Conservation (phyloP, 2,888 invertebrate species). For the Xanthostigma xanthostigma region DNA sequence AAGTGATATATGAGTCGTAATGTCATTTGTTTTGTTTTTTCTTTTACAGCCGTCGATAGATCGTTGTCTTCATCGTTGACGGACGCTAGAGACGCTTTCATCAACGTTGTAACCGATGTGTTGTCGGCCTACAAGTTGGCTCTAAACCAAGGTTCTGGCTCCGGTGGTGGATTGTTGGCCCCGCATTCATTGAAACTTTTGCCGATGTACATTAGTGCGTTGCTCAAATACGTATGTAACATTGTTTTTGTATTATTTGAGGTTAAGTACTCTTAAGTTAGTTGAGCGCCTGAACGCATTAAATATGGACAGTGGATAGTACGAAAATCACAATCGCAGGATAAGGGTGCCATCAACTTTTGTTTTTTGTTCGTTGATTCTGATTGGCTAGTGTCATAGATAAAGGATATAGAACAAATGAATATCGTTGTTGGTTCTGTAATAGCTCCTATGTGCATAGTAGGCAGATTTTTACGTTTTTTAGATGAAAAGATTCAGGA, state of each 20-base stretch:
- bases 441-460: too few species aligned
- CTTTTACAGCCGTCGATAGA: conserved; percentile 67
- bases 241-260: neutral
- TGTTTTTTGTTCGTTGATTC: too few species aligned
- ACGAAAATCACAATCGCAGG: too few species aligned
- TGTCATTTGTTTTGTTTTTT: conserved; percentile 2
- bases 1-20: neutral
- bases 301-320: too few species aligned
- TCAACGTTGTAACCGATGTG: conserved; percentile 88
- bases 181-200: conserved; percentile 66
- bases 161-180: conserved; percentile 49
- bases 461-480: too few species aligned
- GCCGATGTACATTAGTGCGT: conserved; percentile 76
- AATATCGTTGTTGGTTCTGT: too few species aligned
- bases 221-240: conserved; percentile 68
- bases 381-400: too few species aligned
- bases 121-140: conserved; percentile 55
- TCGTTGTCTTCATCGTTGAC: conserved; percentile 70
- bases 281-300: neutral
- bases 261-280: neutral
- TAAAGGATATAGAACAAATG: too few species aligned
- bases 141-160: conserved; percentile 43
- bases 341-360: too few species aligned
- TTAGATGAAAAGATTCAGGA: too few species aligned
- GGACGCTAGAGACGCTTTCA: conserved; percentile 92